phyloP scores from a whole-genome alignment of 92 coral and sea anemone species.

The Siderastrea radians region DNA sequence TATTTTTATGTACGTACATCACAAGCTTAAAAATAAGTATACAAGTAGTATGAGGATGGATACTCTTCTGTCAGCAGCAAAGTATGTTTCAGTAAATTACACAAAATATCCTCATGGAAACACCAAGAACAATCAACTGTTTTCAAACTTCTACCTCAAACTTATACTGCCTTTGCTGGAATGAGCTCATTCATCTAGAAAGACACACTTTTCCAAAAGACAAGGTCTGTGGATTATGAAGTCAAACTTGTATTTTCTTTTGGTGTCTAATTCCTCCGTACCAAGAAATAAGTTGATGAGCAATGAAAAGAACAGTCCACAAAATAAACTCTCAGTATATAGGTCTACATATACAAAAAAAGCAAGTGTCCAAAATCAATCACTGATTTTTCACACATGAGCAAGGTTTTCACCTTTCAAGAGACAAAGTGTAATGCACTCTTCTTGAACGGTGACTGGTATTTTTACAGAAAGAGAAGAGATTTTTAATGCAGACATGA shows the following conservation, averaged over 20 bases:
- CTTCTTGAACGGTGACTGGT: slow-evolving; percentile 11
- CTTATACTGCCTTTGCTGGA: too few species aligned
- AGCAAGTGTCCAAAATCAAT: background rate
- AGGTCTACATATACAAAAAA: background rate
- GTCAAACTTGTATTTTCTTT: background rate
- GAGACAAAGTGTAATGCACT: background rate
- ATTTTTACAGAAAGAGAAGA: background rate
- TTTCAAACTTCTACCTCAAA: too few species aligned
- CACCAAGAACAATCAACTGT: too few species aligned
- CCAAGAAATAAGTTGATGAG: background rate
- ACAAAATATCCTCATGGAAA: too few species aligned
- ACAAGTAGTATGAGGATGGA: too few species aligned
- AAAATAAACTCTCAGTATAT: background rate
- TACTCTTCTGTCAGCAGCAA: too few species aligned
- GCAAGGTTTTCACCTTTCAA: background rate
- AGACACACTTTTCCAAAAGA: background rate
- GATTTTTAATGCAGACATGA: background rate
- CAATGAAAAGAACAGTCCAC: background rate
- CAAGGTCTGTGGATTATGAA: background rate
- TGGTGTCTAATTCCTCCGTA: background rate
- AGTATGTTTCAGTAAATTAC: too few species aligned
- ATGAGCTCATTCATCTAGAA: too few species aligned
- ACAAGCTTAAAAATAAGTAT: too few species aligned
- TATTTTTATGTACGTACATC: too few species aligned
- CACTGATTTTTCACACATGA: background rate